A percentile compares a stretch with the other conserved stretches of the same genome.
Evolutionary conservation across 2,888 invertebrate species (phyloP).

Genomic region (Netelia melanura): DNA sequence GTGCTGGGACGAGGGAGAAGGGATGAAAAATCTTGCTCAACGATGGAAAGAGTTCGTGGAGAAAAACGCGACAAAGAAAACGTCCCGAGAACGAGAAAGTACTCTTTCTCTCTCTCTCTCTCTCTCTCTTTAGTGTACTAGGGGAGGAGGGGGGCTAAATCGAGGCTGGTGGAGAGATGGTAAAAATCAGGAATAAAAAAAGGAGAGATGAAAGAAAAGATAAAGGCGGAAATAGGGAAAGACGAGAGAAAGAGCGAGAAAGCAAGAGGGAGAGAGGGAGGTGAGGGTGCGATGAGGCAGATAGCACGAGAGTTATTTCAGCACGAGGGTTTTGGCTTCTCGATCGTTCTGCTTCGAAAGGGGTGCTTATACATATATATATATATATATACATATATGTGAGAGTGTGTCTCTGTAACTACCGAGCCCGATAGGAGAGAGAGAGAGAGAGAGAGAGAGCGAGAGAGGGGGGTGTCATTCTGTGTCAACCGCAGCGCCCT

Average conservation of each 20-base stretch:
- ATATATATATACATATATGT: slow-evolving; percentile 15
- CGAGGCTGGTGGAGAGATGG: slow-evolving; percentile 39
- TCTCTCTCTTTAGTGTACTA: not conserved
- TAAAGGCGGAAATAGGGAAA: slow-evolving; percentile 65
- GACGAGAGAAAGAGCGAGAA: slow-evolving; percentile 27
- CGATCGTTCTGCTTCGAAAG: slow-evolving; percentile 53
- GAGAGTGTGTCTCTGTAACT: not conserved
- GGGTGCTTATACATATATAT: slow-evolving; percentile 38
- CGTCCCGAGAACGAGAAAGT: slow-evolving; percentile 7
- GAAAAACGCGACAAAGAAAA: slow-evolving; percentile 57
- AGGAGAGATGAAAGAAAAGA: slow-evolving; percentile 35
- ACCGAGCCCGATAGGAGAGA: too few species aligned
- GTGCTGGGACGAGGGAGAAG: slow-evolving; percentile 6
- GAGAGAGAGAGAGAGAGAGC: too few species aligned
- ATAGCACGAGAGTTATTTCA: slow-evolving; percentile 60
- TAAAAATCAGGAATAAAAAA: slow-evolving; percentile 27
- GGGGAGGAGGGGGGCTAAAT: slow-evolving; percentile 1
- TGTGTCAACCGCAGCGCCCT: slow-evolving; percentile 84
- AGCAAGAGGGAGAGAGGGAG: slow-evolving; percentile 13
- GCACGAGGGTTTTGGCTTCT: slow-evolving; percentile 57
- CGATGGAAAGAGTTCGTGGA: slow-evolving; percentile 29
- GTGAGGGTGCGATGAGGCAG: slow-evolving; percentile 59
- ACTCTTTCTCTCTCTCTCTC: too few species aligned
- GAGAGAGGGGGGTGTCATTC: slow-evolving; percentile 80
- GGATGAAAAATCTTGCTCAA: slow-evolving; percentile 53